Evolutionary conservation across 2,888 invertebrate species (phyloP).

Genomic region (Gandaritis pyraliata): DNA sequence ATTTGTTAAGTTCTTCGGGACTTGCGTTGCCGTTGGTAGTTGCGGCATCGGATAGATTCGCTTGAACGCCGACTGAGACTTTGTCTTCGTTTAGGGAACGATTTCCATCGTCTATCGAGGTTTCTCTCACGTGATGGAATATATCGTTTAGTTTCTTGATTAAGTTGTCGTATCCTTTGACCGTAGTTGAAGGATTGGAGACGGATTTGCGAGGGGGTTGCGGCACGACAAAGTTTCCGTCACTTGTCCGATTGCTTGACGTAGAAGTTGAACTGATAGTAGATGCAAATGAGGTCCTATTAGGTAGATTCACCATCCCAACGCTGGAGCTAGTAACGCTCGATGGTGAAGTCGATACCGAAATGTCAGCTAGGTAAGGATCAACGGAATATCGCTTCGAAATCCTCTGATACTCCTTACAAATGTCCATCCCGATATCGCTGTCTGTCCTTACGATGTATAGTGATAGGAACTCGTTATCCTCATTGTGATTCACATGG

Average conservation of each 20-base stretch:
- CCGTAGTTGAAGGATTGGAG: conserved; percentile 66
- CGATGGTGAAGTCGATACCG: conserved; percentile 74
- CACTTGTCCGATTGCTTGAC: conserved; percentile 74
- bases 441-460: conserved; percentile 77
- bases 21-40: conserved; percentile 76
- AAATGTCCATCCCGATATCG: conserved; percentile 78
- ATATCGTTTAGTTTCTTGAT: conserved; percentile 76
- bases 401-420: conserved; percentile 76
- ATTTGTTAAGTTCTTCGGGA: conserved; percentile 71
- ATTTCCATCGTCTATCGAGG: conserved; percentile 61
- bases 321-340: conserved; percentile 71
- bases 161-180: conserved; percentile 75
- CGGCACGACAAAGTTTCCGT: conserved; percentile 79
- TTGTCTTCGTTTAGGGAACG: conserved; percentile 69
- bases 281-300: conserved; percentile 75
- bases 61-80: conserved; percentile 73
- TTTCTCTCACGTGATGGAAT: conserved; percentile 70
- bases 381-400: conserved; percentile 78
- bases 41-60: conserved; percentile 60
- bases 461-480: conserved; percentile 75
- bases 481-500: conserved; percentile 74
- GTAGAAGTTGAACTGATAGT: conserved; percentile 73
- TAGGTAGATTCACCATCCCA: conserved; percentile 72
- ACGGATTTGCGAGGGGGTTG: conserved; percentile 77
- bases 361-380: conserved; percentile 76